Evolutionary conservation across 2,888 invertebrate species (phyloP), one percentile per base, ranked within the genome.

Genomic region (Chloromyia formosa): DNA sequence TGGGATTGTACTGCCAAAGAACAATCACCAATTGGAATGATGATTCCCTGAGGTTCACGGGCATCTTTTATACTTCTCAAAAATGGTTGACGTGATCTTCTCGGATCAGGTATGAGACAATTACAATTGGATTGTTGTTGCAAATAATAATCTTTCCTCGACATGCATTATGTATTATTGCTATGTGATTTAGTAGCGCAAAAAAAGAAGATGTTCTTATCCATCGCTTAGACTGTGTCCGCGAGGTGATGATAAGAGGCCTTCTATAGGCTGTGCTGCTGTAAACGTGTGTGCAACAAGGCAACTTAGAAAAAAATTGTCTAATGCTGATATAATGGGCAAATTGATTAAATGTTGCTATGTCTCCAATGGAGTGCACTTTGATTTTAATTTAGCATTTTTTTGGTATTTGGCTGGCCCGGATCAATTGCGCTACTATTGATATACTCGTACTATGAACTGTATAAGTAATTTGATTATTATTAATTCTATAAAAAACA

Each of bases 1-100:
- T 4, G 45, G 27, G 27, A 35, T 35, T 66, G 66, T 45, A 14
- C 35, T 22, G 18, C 35, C n/a, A 27, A 12, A 66, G n/a, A 66
- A n/a, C 45, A 66, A 22, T 20, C 49, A 66, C 66, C 45, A 42
- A 49, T 42, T 45, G 35, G 66, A 66, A 66, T 66, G 66, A 49
- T 66, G 45, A 22, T 49, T 49, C 22, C 49, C 23, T 22, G 10
- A 45, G 10, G 7, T 4, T 35, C 35, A 20, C 18, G 10, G 18
- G 66, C 49, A 66, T 45, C 66, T 66, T 66, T 49, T 66, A 66
- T 66, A 66, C 49, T 42, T 35, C 27, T 7, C 49, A 22, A 66
- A 62, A 62, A 18, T 20, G 27, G n/a, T 49, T 49, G 16, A 12
- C 10, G 3, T 12, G 49, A 49, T 49, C 16, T 49, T 49, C 5